Evolutionary conservation across 2,797 vertebrate species (phyloP).

Genomic region (Adrianichthys oophorus): DNA sequence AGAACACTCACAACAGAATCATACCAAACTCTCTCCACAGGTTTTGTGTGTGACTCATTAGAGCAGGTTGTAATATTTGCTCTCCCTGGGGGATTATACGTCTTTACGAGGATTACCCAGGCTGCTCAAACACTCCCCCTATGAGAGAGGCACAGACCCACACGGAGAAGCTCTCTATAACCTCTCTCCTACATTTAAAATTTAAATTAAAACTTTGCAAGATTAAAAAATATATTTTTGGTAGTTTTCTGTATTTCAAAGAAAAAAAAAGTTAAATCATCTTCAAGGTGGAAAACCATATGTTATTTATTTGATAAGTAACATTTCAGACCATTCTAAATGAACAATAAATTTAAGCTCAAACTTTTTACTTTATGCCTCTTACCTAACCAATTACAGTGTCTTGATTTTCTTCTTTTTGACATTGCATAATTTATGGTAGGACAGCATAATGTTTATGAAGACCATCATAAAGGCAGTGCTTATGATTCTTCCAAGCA

Average conservation of each 20-base stretch:
- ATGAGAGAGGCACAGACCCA: slow-evolving; percentile 26
- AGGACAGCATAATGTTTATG: too few relatives aligned
- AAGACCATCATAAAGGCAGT: too few relatives aligned
- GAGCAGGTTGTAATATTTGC: slow-evolving; percentile 75
- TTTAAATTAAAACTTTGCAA: not conserved
- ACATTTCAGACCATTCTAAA: too few relatives aligned
- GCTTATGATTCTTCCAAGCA: too few relatives aligned
- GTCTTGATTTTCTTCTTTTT: too few relatives aligned
- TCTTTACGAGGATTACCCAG: slow-evolving; percentile 77
- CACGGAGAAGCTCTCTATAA: slow-evolving; percentile 30
- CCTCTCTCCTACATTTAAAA: slow-evolving; percentile 2
- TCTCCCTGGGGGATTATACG: slow-evolving; percentile 75
- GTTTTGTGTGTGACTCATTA: slow-evolving; percentile 46
- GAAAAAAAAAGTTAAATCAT: not conserved
- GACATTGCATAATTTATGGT: too few relatives aligned
- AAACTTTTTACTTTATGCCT: too few relatives aligned
- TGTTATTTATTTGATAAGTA: too few relatives aligned
- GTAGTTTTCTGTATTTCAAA: not conserved
- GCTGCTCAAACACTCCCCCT: slow-evolving; percentile 65
- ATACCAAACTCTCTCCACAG: slow-evolving; percentile 34
- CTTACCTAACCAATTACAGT: too few relatives aligned
- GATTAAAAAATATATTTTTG: not conserved
- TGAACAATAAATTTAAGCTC: too few relatives aligned
- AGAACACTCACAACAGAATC: slow-evolving; percentile 28
- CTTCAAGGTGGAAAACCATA: too few relatives aligned